phyloP scores from a whole-genome alignment of 1,140 invertebrate species.

The Rhyacophila brunnea region DNA sequence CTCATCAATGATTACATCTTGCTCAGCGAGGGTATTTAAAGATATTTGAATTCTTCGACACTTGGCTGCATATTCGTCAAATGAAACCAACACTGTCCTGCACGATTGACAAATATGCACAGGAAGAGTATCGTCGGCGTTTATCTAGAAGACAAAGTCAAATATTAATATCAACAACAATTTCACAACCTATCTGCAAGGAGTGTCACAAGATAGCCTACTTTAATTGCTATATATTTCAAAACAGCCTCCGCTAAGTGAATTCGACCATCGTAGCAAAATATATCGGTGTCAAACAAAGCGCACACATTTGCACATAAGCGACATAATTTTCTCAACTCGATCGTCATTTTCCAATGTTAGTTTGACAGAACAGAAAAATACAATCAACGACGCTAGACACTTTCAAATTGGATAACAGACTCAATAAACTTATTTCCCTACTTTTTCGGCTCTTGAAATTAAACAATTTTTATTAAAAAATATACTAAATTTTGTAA shows the following conservation, averaged over 20 bases:
- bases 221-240: conserved; percentile 11
- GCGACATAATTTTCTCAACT: background rate
- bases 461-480: too few species aligned
- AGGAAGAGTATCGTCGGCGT: background rate
- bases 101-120: conserved; percentile 1
- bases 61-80: conserved; percentile 8
- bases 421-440: too few species aligned
- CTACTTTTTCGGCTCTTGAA: too few species aligned
- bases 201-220: background rate
- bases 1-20: background rate
- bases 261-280: background rate
- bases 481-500: too few species aligned
- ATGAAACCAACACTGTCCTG: background rate
- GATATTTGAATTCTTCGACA: conserved; percentile 5
- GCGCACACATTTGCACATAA: conserved; percentile 3
- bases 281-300: background rate
- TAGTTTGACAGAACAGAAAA: too few species aligned
- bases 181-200: background rate
- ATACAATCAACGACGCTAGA: too few species aligned
- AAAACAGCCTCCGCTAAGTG: background rate
- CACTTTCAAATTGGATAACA: too few species aligned
- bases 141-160: conserved; percentile 1
- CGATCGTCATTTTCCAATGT: background rate
- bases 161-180: background rate
- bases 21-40: background rate